Percentiles rank a stretch among this genome's conserved stretches.
These are phyloP conservation scores for Myotis pilosus DNA, from an alignment of 2,797 vertebrate species.

Conservation along the genomic window DNA sequence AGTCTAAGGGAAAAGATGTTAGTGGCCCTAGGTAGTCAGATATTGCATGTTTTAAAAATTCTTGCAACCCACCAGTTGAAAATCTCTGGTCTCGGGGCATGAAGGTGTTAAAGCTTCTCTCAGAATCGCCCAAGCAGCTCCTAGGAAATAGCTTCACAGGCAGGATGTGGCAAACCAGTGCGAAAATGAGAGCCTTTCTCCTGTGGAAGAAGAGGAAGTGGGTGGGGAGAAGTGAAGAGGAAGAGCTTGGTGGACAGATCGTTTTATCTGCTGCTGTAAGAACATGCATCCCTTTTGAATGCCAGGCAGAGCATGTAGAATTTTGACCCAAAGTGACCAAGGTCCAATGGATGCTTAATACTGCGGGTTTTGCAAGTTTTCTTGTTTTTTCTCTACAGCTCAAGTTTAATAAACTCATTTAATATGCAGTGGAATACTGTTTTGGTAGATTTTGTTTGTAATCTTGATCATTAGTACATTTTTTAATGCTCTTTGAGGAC, in stretches of 20 bases:
- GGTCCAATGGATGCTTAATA: neutral
- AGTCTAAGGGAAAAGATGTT: neutral
- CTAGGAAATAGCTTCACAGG: constrained; percentile 59
- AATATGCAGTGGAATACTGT: neutral
- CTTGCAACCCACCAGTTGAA: neutral
- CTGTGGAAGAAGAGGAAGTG: constrained; percentile 75
- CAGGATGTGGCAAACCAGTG: constrained; percentile 71
- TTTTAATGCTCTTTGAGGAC: neutral
- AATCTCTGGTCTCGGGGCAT: neutral
- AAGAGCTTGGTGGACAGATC: constrained; percentile 31
- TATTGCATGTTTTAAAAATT: neutral
- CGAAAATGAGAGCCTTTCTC: constrained; percentile 57
- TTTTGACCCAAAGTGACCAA: constrained; percentile 14
- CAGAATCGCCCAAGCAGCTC: constrained; percentile 49
- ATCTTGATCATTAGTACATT: neutral
- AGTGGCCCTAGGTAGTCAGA: neutral
- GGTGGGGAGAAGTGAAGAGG: constrained; percentile 52
- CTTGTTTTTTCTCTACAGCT: neutral
- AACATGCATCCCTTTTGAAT: neutral
- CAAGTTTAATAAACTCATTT: constrained; percentile 3
- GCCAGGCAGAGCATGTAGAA: neutral
- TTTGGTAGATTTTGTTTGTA: constrained; percentile 23
- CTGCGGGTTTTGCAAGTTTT: neutral
- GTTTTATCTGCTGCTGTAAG: constrained; percentile 36
- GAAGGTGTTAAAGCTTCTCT: constrained; percentile 59